Conservation (phyloP, 2,797 vertebrate genomes). For the Menidia menidia region DNA sequence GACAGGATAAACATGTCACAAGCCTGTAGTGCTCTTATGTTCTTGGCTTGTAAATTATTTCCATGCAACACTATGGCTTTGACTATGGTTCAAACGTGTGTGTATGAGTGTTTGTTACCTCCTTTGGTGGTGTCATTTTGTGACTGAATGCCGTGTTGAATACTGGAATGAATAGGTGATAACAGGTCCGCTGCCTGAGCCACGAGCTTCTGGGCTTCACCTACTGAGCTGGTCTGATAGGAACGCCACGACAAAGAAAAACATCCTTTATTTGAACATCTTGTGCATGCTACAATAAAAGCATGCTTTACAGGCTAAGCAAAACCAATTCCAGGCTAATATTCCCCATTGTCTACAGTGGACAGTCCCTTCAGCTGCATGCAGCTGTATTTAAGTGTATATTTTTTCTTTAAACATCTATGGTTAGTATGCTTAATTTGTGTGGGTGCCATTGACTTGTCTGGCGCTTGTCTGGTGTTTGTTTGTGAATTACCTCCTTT, state of each 20-base stretch:
- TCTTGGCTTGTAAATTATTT: neutral
- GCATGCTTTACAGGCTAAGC: neutral
- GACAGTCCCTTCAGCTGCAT: neutral
- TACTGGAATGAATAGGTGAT: slow-evolving; percentile 92
- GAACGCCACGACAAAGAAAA: slow-evolving; percentile 11
- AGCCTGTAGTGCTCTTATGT: neutral
- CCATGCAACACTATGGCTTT: neutral
- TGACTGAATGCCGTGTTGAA: slow-evolving; percentile 95
- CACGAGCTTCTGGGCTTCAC: slow-evolving; percentile 97
- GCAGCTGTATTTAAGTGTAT: neutral
- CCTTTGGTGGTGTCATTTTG: slow-evolving; percentile 99
- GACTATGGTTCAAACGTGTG: slow-evolving; percentile 12
- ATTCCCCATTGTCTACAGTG: neutral
- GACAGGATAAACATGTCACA: neutral
- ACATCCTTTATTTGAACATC: neutral
- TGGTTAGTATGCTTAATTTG: neutral
- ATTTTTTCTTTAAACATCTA: neutral
- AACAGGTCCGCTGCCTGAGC: slow-evolving; percentile 93
- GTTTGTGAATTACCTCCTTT: slow-evolving; percentile 89
- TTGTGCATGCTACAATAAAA: neutral
- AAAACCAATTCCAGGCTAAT: neutral
- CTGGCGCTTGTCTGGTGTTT: neutral
- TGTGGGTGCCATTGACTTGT: neutral
- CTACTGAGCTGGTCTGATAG: slow-evolving; percentile 91
- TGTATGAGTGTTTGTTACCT: slow-evolving; percentile 79